These are phyloP conservation scores for Strix uralensis DNA, from an alignment of 2,113 vertebrate genomes.

Conservation along the genomic window DNA sequence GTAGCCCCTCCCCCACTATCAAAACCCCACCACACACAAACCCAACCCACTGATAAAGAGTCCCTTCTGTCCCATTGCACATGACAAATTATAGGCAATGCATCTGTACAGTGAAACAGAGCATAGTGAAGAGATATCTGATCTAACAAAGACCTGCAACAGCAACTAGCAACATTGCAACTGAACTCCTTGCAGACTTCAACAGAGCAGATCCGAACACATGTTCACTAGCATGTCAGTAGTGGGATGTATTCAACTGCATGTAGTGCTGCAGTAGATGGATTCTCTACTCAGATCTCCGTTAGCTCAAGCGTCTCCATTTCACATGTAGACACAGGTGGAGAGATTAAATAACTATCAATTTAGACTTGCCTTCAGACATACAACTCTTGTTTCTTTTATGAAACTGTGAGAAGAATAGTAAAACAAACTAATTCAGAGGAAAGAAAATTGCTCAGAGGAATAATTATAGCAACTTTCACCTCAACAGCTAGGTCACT, in stretches of 20 bases:
- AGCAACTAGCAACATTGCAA: neutral
- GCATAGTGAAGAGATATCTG: neutral
- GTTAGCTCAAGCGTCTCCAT: neutral
- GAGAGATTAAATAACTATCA: constrained; percentile 9
- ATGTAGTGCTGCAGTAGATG: neutral
- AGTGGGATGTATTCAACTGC: neutral
- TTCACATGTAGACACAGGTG: neutral
- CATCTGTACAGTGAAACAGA: neutral
- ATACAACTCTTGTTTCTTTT: neutral
- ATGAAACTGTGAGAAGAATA: constrained; percentile 15
- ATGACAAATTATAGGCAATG: neutral
- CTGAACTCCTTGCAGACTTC: neutral
- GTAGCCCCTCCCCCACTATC: no score
- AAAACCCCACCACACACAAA: no score
- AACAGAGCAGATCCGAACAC: neutral
- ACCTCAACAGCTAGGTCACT: constrained; percentile 28
- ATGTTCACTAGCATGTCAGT: neutral
- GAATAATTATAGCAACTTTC: constrained; percentile 48
- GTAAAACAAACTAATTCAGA: constrained; percentile 17
- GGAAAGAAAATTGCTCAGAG: constrained; percentile 36
- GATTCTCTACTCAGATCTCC: neutral
- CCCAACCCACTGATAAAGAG: no score
- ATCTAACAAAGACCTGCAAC: neutral
- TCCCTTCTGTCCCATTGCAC: no score
- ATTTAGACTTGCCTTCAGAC: constrained; percentile 23